These are phyloP conservation scores for Echinarachnius parma DNA, from an alignment of 53 echinoderm and acorn worm genomes.

Conservation along the genomic window DNA sequence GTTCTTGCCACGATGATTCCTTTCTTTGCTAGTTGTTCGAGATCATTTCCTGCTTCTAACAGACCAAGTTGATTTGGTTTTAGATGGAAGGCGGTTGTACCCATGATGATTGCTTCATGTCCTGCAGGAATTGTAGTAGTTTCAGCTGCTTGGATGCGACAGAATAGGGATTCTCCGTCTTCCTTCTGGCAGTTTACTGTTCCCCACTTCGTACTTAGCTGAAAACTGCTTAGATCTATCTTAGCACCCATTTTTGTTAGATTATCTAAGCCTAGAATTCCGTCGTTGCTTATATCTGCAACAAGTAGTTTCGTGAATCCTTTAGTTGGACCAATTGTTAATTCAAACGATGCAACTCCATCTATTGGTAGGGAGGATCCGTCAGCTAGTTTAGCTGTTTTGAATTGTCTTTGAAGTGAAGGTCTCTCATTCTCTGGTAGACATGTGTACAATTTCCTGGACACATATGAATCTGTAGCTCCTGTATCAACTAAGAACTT, in stretches of 20 bases:
- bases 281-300: constrained; percentile 20
- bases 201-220: constrained; percentile 18
- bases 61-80: constrained; percentile 1
- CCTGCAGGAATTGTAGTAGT: constrained; percentile 28
- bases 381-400: background rate
- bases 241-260: constrained; percentile 13
- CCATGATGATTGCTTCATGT: constrained; percentile 8
- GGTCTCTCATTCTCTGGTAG: background rate
- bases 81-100: background rate
- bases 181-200: background rate
- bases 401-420: background rate
- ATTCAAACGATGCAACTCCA: background rate
- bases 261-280: constrained; percentile 13
- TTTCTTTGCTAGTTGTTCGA: constrained; percentile 14
- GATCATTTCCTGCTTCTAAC: background rate
- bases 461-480: constrained; percentile 18
- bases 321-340: constrained; percentile 5
- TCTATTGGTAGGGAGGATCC: background rate
- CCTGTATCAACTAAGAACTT: constrained; percentile 26
- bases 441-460: background rate
- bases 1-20: constrained; percentile 12
- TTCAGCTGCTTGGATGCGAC: constrained; percentile 12
- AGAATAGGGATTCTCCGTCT: background rate
- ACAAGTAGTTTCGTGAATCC: background rate
- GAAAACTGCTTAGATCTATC: background rate